A percentile compares a stretch with the other conserved stretches of the same genome.
These are phyloP conservation scores for Leuciscus idus DNA, from an alignment of 2,113 vertebrate genomes.

Conservation along the genomic window DNA sequence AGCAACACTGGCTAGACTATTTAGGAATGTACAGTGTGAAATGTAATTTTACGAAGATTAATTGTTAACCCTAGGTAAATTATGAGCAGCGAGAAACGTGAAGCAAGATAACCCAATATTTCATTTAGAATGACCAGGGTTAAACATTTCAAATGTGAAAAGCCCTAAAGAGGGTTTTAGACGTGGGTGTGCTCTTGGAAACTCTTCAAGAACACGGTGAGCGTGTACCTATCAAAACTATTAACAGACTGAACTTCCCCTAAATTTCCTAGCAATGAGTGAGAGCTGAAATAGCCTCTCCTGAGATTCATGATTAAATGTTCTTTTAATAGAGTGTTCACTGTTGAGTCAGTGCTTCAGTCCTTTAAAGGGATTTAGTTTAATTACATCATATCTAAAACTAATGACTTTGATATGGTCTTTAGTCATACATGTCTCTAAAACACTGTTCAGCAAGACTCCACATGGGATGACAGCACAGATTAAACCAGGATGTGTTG, in stretches of 20 bases:
- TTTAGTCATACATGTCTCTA: conserved; percentile 46
- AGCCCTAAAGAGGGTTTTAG: not conserved
- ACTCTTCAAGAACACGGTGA: not conserved
- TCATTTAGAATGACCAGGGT: too few relatives aligned
- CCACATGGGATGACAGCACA: conserved; percentile 26
- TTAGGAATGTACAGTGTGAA: too few relatives aligned
- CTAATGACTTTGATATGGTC: conserved; percentile 47
- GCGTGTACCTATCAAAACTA: not conserved
- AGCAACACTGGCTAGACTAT: too few relatives aligned
- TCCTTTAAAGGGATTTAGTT: conserved; percentile 35
- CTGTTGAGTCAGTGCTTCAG: conserved; percentile 32
- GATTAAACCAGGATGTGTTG: conserved; percentile 17
- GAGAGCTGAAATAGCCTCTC: conserved; percentile 37
- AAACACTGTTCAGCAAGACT: conserved; percentile 14
- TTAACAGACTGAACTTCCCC: not conserved
- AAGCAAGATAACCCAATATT: too few relatives aligned
- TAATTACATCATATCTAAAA: conserved; percentile 52
- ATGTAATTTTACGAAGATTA: too few relatives aligned
- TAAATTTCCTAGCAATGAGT: not conserved
- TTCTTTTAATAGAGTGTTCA: conserved; percentile 35
- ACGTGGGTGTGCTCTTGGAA: not conserved
- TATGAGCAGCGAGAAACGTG: too few relatives aligned
- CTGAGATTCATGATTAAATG: conserved; percentile 36
- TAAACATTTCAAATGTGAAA: too few relatives aligned
- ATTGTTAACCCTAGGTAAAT: too few relatives aligned